A percentile compares a stretch with the other conserved stretches of the same genome.
Evolutionary conservation across 2,888 invertebrate species (phyloP).

Genomic region (Choristoneura rosaceana): DNA sequence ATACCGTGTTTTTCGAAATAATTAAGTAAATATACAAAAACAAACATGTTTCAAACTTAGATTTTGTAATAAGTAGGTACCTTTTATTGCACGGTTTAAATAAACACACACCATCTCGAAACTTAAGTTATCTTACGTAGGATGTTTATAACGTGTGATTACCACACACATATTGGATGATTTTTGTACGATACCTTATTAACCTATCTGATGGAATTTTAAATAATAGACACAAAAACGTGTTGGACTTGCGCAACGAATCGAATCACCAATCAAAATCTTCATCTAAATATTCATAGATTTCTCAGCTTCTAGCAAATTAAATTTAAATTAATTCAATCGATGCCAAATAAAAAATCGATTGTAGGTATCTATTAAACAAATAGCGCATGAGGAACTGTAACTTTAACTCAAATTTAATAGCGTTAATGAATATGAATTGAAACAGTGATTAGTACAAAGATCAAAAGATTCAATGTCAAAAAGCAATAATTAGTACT

Average conservation of each 20-base stretch:
- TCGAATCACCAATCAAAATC: conserved; percentile 25
- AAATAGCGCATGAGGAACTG: neutral
- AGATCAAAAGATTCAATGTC: conserved; percentile 21
- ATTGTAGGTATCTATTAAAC: conserved; percentile 4
- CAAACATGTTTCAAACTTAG: too few relatives aligned
- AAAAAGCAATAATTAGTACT: conserved; percentile 15
- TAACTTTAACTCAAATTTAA: conserved; percentile 2
- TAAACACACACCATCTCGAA: neutral
- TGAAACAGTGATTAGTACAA: conserved; percentile 17
- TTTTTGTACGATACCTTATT: conserved; percentile 19
- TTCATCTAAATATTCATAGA: conserved; percentile 29
- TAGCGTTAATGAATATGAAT: conserved; percentile 8
- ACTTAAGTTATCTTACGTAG: neutral
- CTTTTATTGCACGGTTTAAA: too few relatives aligned
- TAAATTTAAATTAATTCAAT: conserved; percentile 11
- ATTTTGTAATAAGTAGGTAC: too few relatives aligned
- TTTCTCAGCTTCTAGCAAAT: conserved; percentile 7
- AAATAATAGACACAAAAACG: conserved; percentile 18
- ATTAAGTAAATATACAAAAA: too few relatives aligned
- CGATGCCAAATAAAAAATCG: conserved; percentile 4
- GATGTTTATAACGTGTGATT: neutral
- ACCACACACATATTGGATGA: conserved; percentile 8
- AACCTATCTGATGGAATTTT: conserved; percentile 11
- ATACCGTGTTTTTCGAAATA: too few relatives aligned
- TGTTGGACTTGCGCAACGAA: conserved; percentile 20